Percentiles rank a stretch among this genome's conserved stretches.
phyloP scores from a whole-genome alignment of 2,113 vertebrate genomes.

The Nanorana parkeri region DNA sequence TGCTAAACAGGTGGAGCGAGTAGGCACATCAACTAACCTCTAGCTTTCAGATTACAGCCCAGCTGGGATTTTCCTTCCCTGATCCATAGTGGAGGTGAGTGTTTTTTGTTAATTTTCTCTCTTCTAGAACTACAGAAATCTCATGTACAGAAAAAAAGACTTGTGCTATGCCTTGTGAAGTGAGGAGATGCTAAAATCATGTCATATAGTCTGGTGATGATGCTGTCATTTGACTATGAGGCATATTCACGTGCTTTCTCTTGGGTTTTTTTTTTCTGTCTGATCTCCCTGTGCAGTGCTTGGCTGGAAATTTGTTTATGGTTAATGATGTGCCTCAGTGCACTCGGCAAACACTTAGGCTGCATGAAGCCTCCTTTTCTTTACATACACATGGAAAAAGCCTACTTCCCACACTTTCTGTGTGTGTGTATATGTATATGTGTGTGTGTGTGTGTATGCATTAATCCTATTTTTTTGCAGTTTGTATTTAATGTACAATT shows the following conservation, averaged over 20 bases:
- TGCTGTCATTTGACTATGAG: not conserved
- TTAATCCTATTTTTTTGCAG: too few relatives aligned
- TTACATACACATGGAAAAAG: not conserved
- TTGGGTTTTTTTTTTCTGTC: not conserved
- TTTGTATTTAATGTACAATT: too few relatives aligned
- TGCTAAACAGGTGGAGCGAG: slow-evolving; percentile 64
- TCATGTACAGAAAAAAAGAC: not conserved
- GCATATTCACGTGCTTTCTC: not conserved
- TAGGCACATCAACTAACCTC: slow-evolving; percentile 58
- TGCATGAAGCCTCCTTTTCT: not conserved
- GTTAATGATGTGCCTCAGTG: slow-evolving; percentile 2
- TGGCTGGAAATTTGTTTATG: slow-evolving; percentile 44
- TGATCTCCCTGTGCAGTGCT: not conserved
- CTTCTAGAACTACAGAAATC: not conserved
- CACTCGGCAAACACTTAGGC: slow-evolving; percentile 23
- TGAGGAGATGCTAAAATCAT: not conserved
- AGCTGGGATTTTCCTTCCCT: slow-evolving; percentile 30
- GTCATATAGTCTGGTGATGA: not conserved
- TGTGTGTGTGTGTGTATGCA: not conserved
- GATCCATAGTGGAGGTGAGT: slow-evolving; percentile 53
- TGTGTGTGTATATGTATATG: not conserved
- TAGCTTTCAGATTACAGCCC: slow-evolving; percentile 50
- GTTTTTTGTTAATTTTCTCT: not conserved
- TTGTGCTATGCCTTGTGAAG: not conserved
- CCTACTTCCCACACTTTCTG: not conserved